Evolutionary conservation across 2,888 invertebrate genomes (phyloP).

Genomic region (Chymomyza procnemis): DNA sequence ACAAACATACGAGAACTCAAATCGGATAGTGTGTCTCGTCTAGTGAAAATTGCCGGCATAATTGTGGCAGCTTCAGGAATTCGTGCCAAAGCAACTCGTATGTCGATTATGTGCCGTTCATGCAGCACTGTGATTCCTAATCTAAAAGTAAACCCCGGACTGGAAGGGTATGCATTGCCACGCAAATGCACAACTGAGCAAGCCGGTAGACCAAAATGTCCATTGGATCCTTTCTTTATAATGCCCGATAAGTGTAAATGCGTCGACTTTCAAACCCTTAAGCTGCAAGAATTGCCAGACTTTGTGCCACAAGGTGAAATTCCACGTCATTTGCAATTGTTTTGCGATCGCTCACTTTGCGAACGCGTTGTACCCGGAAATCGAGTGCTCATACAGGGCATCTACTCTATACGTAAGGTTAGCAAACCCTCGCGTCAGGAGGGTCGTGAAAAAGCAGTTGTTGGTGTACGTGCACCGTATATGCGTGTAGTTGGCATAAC

Average conservation of each 20-base stretch:
- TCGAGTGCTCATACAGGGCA: conserved; percentile 93
- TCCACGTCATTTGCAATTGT: conserved; percentile 96
- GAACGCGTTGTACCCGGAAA: conserved; percentile 98
- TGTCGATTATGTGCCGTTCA: conserved; percentile 96
- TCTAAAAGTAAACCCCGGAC: conserved; percentile 93
- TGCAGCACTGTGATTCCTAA: conserved; percentile 94
- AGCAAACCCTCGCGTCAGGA: conserved; percentile 84
- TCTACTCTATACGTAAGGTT: conserved; percentile 95
- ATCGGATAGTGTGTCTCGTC: conserved; percentile 93
- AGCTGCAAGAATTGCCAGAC: conserved; percentile 97
- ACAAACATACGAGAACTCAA: conserved; percentile 90
- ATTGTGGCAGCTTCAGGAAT: conserved; percentile 96
- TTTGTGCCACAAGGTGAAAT: conserved; percentile 95
- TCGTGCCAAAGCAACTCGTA: conserved; percentile 95
- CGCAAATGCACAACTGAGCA: conserved; percentile 97
- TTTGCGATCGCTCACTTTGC: conserved; percentile 93
- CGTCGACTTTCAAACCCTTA: conserved; percentile 98
- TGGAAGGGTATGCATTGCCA: conserved; percentile 97
- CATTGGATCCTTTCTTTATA: conserved; percentile 98
- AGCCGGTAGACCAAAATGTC: conserved; percentile 94
- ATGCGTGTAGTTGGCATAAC: conserved; percentile 95
- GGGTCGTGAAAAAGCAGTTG: conserved; percentile 87
- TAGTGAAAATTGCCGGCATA: conserved; percentile 97
- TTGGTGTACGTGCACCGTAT: conserved; percentile 96
- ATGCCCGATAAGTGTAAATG: conserved; percentile 98